Evolutionary conservation across 2,113 vertebrate species (phyloP).

Genomic region (Ailuropoda melanoleuca): DNA sequence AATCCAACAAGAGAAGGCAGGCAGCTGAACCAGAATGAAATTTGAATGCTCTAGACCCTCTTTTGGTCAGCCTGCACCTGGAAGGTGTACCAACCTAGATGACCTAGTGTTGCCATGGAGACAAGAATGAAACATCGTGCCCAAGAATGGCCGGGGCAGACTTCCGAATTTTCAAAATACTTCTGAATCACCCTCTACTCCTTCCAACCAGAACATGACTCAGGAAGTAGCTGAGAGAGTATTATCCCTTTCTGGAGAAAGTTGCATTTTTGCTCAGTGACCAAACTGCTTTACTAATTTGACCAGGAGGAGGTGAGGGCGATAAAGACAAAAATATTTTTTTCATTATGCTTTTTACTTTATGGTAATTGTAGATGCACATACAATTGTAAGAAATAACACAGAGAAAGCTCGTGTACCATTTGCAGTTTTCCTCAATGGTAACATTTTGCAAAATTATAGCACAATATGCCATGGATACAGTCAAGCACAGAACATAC

Average conservation of each 20-base stretch:
- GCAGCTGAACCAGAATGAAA: neutral
- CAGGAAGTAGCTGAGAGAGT: neutral
- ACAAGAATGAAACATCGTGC: neutral
- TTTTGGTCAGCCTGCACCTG: neutral
- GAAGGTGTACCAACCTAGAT: neutral
- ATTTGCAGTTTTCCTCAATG: neutral
- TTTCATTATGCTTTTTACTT: slow-evolving; percentile 9
- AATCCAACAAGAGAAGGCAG: neutral
- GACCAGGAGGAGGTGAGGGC: neutral
- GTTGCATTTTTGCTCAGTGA: neutral
- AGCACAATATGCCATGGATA: neutral
- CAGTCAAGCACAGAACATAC: neutral
- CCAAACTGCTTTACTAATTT: neutral
- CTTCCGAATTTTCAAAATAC: neutral
- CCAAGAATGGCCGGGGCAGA: neutral
- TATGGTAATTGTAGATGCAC: neutral
- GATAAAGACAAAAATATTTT: neutral
- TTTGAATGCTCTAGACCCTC: neutral
- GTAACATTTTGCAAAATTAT: neutral
- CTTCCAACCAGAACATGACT: neutral
- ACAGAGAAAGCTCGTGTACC: neutral
- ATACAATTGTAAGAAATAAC: neutral
- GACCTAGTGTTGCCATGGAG: neutral
- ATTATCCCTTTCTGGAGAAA: neutral
- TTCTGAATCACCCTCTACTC: neutral